Conservation (phyloP, 92 coral and sea anemone species). For the Epizoanthus scotinus region DNA sequence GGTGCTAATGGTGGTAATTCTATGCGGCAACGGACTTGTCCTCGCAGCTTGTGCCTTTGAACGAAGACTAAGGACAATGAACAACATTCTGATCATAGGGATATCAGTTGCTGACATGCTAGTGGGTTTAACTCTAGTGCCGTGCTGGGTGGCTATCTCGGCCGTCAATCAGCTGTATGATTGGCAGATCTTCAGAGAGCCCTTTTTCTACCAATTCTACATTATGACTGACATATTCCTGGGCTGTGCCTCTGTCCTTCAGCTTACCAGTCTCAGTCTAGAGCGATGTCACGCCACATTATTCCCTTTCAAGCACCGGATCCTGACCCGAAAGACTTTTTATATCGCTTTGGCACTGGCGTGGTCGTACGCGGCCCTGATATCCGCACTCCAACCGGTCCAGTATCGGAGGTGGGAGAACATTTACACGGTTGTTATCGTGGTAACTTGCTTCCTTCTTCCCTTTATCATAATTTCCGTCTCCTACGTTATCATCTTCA, state of each 20-base stretch:
- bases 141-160: constrained; percentile 73
- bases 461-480: constrained; percentile 70
- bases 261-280: constrained; percentile 77
- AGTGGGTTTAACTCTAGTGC: constrained; percentile 75
- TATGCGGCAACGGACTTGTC: constrained; percentile 80
- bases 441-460: constrained; percentile 62
- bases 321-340: constrained; percentile 54
- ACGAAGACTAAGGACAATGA: constrained; percentile 60
- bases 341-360: constrained; percentile 57
- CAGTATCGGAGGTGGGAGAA: constrained; percentile 80
- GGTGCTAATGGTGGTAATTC: constrained; percentile 58
- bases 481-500: constrained; percentile 65
- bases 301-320: constrained; percentile 79
- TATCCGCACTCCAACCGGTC: constrained; percentile 77
- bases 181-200: constrained; percentile 7
- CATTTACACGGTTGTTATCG: constrained; percentile 63
- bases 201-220: constrained; percentile 84
- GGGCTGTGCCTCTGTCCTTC: constrained; percentile 89
- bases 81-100: constrained; percentile 76
- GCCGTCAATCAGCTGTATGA: constrained; percentile 23
- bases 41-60: constrained; percentile 70
- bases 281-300: constrained; percentile 87
- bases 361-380: constrained; percentile 72
- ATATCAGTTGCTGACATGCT: constrained; percentile 82
- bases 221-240: constrained; percentile 86